Conservation (phyloP, 2,113 vertebrate genomes). For the Oceanites oceanicus region DNA sequence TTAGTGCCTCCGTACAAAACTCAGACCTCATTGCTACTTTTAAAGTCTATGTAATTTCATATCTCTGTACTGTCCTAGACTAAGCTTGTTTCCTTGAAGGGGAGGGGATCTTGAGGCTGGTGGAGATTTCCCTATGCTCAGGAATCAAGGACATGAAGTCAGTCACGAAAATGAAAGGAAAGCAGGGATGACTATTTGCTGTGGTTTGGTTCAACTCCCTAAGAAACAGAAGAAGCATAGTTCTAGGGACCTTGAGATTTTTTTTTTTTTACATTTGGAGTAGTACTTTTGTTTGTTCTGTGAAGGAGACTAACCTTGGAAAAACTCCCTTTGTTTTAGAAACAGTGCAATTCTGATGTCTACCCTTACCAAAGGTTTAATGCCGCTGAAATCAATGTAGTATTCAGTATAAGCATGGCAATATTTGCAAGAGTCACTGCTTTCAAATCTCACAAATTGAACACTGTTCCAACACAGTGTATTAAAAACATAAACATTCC, state of each 20-base stretch:
- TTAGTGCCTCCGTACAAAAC: neutral
- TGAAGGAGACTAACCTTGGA: neutral
- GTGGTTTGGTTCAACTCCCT: neutral
- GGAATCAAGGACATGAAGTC: neutral
- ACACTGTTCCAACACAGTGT: neutral
- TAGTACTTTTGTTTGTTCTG: neutral
- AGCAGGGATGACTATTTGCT: neutral
- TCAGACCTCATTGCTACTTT: neutral
- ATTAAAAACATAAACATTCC: constrained; percentile 10
- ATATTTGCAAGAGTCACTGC: neutral
- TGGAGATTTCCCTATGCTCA: neutral
- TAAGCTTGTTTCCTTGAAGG: neutral
- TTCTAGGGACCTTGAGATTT: neutral
- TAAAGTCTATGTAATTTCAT: neutral
- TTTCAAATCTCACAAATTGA: neutral
- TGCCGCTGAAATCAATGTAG: neutral
- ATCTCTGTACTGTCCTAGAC: neutral
- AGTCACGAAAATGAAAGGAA: neutral
- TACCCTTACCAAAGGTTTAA: neutral
- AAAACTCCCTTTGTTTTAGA: neutral
- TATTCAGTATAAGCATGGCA: neutral
- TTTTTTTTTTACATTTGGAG: neutral
- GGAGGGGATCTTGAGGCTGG: neutral
- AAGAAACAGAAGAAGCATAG: neutral
- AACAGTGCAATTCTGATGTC: neutral